Conservation (phyloP, 2,797 vertebrate genomes). For the Propithecus perrieri region DNA sequence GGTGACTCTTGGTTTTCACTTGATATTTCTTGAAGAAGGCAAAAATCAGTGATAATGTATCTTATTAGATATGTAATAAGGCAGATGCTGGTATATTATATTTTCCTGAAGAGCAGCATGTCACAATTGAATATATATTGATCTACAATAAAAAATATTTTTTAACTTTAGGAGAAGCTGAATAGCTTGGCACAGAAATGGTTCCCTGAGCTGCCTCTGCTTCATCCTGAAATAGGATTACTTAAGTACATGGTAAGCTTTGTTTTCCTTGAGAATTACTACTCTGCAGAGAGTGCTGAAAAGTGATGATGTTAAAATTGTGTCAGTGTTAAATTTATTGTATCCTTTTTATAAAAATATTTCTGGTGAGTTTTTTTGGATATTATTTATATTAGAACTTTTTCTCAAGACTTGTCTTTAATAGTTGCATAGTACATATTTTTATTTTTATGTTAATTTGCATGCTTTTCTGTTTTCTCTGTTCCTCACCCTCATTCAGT, state of each 20-base stretch:
- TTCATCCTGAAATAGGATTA: constrained; percentile 88
- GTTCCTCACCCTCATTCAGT: neutral
- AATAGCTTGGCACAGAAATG: constrained; percentile 83
- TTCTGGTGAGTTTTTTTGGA: neutral
- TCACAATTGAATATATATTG: neutral
- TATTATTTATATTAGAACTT: neutral
- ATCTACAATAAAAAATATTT: constrained; percentile 11
- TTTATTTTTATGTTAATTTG: constrained; percentile 24
- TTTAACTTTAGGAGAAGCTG: constrained; percentile 84
- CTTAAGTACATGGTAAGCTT: constrained; percentile 87
- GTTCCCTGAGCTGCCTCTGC: constrained; percentile 89
- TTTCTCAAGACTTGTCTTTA: constrained; percentile 18
- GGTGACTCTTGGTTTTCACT: constrained; percentile 36
- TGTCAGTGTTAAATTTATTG: neutral
- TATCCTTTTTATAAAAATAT: neutral
- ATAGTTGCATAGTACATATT: neutral
- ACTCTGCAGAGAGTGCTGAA: neutral
- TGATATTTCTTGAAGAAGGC: constrained; percentile 49
- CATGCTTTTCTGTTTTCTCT: neutral
- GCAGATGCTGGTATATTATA: neutral
- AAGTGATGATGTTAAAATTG: constrained; percentile 24
- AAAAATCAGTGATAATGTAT: neutral
- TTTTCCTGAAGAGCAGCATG: constrained; percentile 27
- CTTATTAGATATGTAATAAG: constrained; percentile 18
- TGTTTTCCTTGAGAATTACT: neutral